Evolutionary conservation across 2,113 vertebrate species (phyloP).

Genomic region (Scatophagus argus): DNA sequence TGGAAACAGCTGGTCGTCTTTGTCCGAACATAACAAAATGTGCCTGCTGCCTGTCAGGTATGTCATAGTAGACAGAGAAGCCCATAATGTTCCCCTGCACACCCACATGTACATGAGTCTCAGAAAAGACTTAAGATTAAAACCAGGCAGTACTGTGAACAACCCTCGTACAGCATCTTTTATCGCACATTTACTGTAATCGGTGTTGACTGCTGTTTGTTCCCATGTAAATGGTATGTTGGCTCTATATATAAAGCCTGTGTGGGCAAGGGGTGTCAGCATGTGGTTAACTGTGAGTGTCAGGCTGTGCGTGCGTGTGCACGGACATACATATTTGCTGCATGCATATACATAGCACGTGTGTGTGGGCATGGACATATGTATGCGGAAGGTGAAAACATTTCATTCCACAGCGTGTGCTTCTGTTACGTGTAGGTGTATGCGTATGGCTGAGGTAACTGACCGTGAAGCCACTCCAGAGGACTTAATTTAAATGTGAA

Average conservation of each 20-base stretch:
- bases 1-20: not conserved
- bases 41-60: too few species aligned
- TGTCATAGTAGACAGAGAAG: too few species aligned
- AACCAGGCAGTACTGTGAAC: not conserved
- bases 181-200: slow-evolving; percentile 19
- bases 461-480: slow-evolving; percentile 40
- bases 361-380: slow-evolving; percentile 47
- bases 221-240: slow-evolving; percentile 18
- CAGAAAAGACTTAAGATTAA: not conserved
- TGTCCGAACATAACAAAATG: too few species aligned
- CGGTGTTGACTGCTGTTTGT: slow-evolving; percentile 14
- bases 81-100: too few species aligned
- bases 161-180: not conserved
- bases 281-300: slow-evolving; percentile 35
- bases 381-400: slow-evolving; percentile 23
- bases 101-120: too few species aligned
- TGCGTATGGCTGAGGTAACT: slow-evolving; percentile 35
- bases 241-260: slow-evolving; percentile 49
- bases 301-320: slow-evolving; percentile 6
- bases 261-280: slow-evolving; percentile 52
- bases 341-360: slow-evolving; percentile 5
- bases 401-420: not conserved
- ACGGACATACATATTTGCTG: not conserved
- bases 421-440: slow-evolving; percentile 37
- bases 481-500: slow-evolving; percentile 57